Evolutionary conservation across 2,797 vertebrate genomes (phyloP).

Genomic region (Peromyscus eremicus): DNA sequence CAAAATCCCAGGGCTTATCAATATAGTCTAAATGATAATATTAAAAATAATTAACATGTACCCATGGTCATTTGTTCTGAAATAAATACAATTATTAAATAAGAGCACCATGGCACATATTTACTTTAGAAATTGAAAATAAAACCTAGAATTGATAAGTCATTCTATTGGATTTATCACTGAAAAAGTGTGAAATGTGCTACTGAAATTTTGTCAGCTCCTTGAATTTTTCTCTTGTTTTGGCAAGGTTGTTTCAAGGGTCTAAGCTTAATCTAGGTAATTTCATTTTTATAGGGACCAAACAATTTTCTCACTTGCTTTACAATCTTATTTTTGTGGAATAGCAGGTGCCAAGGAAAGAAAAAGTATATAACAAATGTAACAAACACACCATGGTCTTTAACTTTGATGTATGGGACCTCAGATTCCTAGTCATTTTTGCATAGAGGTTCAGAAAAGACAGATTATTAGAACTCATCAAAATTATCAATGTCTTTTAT

Average conservation of each 20-base stretch:
- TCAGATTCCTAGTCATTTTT: neutral
- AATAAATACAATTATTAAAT: slow-evolving; percentile 54
- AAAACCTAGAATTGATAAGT: neutral
- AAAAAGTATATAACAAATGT: neutral
- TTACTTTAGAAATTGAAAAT: slow-evolving; percentile 34
- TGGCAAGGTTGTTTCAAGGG: slow-evolving; percentile 54
- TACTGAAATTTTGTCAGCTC: neutral
- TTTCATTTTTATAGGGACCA: neutral
- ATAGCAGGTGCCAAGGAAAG: neutral
- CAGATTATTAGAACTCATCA: neutral
- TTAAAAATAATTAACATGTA: slow-evolving; percentile 24
- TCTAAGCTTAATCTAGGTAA: slow-evolving; percentile 43
- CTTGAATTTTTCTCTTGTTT: slow-evolving; percentile 1
- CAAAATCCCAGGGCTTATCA: neutral
- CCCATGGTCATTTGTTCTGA: neutral
- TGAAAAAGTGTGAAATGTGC: neutral
- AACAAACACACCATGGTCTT: neutral
- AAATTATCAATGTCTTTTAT: neutral
- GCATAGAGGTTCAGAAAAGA: neutral
- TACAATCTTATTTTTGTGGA: slow-evolving; percentile 29
- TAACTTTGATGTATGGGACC: neutral
- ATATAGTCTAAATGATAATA: neutral
- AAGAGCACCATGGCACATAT: neutral
- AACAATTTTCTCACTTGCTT: slow-evolving; percentile 52
- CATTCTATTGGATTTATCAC: neutral